Conservation (phyloP, 2,797 vertebrate genomes). For the Leucoraja ocellata region DNA sequence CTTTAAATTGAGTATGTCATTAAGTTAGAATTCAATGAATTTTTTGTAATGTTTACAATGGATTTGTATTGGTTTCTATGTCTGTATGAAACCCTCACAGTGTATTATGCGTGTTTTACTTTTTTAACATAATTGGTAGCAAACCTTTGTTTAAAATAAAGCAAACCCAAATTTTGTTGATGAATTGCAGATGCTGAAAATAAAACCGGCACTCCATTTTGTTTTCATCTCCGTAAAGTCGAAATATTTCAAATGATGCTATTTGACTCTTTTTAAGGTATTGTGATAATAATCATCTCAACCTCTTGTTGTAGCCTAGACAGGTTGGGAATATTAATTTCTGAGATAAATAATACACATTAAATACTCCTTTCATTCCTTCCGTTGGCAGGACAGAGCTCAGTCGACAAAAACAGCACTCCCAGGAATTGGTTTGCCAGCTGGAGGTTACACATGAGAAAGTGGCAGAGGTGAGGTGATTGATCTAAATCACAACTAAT, state of each 20-base stretch:
- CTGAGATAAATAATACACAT: constrained; percentile 1
- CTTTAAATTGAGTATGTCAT: not conserved
- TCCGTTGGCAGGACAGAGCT: constrained; percentile 69
- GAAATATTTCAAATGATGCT: not conserved
- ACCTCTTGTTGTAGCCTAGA: not conserved
- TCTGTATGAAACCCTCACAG: no score
- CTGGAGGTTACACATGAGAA: constrained; percentile 70
- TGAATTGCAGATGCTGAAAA: constrained; percentile 7
- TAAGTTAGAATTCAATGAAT: not conserved
- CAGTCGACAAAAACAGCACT: constrained; percentile 73
- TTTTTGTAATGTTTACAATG: not conserved
- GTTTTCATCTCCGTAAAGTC: not conserved
- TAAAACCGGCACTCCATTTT: not conserved
- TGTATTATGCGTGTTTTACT: no score
- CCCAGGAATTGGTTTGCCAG: constrained; percentile 71
- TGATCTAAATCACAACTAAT: constrained; percentile 5
- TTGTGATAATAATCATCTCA: not conserved
- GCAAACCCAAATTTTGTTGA: not conserved
- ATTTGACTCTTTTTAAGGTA: not conserved
- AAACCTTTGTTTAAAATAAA: not conserved
- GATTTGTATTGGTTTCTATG: not conserved
- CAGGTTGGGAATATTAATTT: not conserved
- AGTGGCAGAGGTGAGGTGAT: constrained; percentile 68
- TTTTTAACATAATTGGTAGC: no score
- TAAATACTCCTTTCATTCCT: not conserved